phyloP scores from a whole-genome alignment of 2,113 vertebrate genomes.

The Columba livia region DNA sequence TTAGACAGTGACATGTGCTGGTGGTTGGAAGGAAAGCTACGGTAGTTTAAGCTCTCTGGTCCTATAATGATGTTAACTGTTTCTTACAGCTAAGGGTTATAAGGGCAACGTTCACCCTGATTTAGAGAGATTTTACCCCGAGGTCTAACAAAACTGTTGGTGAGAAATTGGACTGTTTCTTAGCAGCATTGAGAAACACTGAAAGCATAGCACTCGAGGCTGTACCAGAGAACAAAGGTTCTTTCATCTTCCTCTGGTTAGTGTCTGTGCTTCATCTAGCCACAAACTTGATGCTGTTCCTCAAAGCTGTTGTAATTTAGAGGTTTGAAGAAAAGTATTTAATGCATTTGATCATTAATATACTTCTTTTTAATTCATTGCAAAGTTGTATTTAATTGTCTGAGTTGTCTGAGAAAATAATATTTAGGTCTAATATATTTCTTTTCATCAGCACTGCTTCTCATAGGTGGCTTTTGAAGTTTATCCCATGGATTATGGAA shows the following conservation, averaged over 20 bases:
- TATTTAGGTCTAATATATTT: neutral
- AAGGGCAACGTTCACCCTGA: neutral
- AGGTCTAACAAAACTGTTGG: neutral
- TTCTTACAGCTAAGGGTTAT: neutral
- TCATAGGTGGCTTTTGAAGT: neutral
- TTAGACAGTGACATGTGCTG: accelerated
- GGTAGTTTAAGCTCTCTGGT: neutral
- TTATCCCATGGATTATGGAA: neutral
- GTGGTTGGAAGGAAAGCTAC: neutral
- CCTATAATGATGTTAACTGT: neutral
- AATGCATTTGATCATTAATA: neutral
- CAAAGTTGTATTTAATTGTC: neutral
- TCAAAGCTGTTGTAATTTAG: neutral
- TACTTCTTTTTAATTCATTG: neutral
- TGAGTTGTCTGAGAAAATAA: neutral
- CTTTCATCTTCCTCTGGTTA: constrained; percentile 32
- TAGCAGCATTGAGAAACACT: neutral
- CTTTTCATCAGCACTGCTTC: neutral
- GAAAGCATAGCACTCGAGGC: neutral
- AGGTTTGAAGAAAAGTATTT: neutral
- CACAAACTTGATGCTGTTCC: neutral
- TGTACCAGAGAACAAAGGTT: neutral
- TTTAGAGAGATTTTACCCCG: neutral
- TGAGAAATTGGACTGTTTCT: neutral
- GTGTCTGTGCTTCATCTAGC: neutral